phyloP scores from a whole-genome alignment of 2,888 invertebrate genomes.

The Tricholauxania praeusta region DNA sequence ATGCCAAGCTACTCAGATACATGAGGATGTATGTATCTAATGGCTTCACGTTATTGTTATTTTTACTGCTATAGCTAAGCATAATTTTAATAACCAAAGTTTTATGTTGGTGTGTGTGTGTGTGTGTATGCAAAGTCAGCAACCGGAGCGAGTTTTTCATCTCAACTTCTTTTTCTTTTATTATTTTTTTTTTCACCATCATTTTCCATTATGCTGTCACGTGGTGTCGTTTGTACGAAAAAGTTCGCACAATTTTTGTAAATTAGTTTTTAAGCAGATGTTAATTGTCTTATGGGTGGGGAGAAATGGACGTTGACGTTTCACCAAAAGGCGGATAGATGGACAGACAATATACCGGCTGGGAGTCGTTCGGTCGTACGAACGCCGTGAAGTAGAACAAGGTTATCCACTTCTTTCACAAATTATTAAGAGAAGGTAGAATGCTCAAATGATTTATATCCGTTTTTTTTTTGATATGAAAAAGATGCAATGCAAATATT shows the following conservation, averaged over 20 bases:
- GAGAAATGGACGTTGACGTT: neutral
- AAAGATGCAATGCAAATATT: too few relatives aligned
- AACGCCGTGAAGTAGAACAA: constrained; percentile 14
- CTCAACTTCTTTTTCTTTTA: too few relatives aligned
- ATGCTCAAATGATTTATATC: constrained; percentile 17
- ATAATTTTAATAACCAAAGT: too few relatives aligned
- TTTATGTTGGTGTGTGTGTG: too few relatives aligned
- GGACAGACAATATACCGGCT: neutral
- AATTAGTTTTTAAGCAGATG: constrained; percentile 38
- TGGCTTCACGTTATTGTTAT: too few relatives aligned
- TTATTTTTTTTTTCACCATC: neutral
- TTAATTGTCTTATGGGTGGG: constrained; percentile 36
- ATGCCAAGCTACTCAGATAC: too few relatives aligned
- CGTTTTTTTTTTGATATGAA: too few relatives aligned
- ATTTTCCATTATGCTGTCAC: constrained; percentile 2
- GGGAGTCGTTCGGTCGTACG: neutral
- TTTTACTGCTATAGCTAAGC: too few relatives aligned
- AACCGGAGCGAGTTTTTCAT: neutral
- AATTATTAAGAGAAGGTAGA: neutral
- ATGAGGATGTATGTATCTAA: too few relatives aligned
- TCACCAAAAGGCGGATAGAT: neutral
- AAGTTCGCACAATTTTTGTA: constrained; percentile 31
- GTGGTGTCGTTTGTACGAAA: constrained; percentile 13
- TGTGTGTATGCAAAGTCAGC: too few relatives aligned
- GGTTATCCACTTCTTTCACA: neutral